These are phyloP conservation scores for Ptychobarbus kaznakovi DNA, from an alignment of 2,797 vertebrate genomes.

Conservation along the genomic window DNA sequence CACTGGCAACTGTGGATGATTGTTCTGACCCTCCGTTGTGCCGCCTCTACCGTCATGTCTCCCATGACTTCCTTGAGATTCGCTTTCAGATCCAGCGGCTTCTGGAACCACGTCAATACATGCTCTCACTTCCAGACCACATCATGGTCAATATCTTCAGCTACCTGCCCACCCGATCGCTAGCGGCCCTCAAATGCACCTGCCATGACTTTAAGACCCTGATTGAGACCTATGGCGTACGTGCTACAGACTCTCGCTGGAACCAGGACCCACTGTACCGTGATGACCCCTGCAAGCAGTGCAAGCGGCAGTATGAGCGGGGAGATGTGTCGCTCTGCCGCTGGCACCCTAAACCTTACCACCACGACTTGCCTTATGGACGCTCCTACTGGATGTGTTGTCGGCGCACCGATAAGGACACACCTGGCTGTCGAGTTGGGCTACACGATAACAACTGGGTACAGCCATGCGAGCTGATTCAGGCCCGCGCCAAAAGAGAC, in stretches of 20 bases:
- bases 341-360: conserved; percentile 99
- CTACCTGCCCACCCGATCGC: conserved; percentile 87
- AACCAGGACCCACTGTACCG: conserved; percentile 92
- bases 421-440: conserved; percentile 90
- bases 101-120: conserved; percentile 94
- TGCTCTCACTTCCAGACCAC: conserved; percentile 93
- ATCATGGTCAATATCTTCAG: conserved; percentile 94
- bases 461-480: conserved; percentile 79
- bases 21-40: conserved; percentile 86
- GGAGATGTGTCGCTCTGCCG: conserved; percentile 96
- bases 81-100: conserved; percentile 96
- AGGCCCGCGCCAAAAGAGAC: conserved; percentile 77
- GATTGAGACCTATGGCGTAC: conserved; percentile 91
- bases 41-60: conserved; percentile 94
- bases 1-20: conserved; percentile 61
- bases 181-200: conserved; percentile 95
- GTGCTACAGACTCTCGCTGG: conserved; percentile 91
- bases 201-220: conserved; percentile 92
- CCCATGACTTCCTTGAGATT: conserved; percentile 95
- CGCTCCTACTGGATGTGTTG: conserved; percentile 99
- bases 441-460: conserved; percentile 99
- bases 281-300: conserved; percentile 98
- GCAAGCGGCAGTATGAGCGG: conserved; percentile 88
- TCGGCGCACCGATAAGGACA: conserved; percentile 88
- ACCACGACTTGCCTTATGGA: conserved; percentile 98